Evolutionary conservation across 2,888 invertebrate species (phyloP).

Genomic region (Neoitamus cyanurus): DNA sequence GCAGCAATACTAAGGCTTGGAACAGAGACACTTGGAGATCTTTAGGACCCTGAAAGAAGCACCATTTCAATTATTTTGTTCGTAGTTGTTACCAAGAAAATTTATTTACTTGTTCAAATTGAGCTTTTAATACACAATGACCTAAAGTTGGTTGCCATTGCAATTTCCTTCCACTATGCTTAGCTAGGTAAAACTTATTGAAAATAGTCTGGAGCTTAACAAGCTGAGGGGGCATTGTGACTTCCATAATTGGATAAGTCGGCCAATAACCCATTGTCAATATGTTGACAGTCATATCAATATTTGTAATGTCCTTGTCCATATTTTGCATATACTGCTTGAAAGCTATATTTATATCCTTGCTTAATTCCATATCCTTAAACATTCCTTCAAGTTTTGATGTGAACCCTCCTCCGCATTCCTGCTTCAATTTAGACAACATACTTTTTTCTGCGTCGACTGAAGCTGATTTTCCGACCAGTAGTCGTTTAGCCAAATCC

Average conservation of each 20-base stretch:
- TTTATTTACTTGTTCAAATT: slow-evolving; percentile 78
- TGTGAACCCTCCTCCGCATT: slow-evolving; percentile 99
- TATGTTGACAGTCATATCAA: slow-evolving; percentile 95
- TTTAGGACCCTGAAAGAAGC: slow-evolving; percentile 78
- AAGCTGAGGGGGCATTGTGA: slow-evolving; percentile 90
- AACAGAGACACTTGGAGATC: slow-evolving; percentile 97
- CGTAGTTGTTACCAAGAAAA: not conserved
- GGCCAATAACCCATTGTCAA: slow-evolving; percentile 99
- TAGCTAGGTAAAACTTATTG: slow-evolving; percentile 95
- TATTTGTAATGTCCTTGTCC: slow-evolving; percentile 66
- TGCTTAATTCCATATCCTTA: slow-evolving; percentile 99
- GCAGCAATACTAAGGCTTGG: slow-evolving; percentile 91
- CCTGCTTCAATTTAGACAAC: slow-evolving; percentile 99
- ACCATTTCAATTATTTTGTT: slow-evolving; percentile 44
- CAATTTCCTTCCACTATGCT: slow-evolving; percentile 96
- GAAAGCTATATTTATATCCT: slow-evolving; percentile 95
- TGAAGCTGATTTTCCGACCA: slow-evolving; percentile 98
- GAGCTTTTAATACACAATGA: slow-evolving; percentile 92
- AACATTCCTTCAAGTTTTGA: slow-evolving; percentile 99
- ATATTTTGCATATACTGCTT: slow-evolving; percentile 74
- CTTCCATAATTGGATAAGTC: slow-evolving; percentile 91
- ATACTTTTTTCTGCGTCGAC: slow-evolving; percentile 99
- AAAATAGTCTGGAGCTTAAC: slow-evolving; percentile 94
- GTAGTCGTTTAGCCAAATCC: slow-evolving; percentile 94
- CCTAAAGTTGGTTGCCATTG: slow-evolving; percentile 99